These are phyloP conservation scores for Hylaea fasciaria DNA, from an alignment of 2,888 invertebrate species.

Conservation along the genomic window DNA sequence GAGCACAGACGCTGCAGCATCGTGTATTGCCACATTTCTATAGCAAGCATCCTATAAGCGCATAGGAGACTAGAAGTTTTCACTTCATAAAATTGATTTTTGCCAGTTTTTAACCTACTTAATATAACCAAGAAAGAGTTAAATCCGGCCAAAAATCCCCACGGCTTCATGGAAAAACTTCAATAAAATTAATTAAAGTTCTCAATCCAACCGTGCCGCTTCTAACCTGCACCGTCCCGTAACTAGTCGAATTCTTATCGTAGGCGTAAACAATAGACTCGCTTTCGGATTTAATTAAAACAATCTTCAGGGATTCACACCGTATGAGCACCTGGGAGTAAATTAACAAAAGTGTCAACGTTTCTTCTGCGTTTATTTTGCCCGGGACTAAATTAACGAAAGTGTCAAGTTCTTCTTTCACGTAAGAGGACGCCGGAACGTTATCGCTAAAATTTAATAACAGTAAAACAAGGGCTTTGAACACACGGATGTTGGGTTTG, in stretches of 20 bases:
- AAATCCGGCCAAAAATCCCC: no score
- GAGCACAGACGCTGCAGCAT: no score
- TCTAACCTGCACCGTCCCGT: conserved; percentile 16
- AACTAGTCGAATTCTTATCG: conserved; percentile 43
- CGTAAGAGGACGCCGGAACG: conserved; percentile 55
- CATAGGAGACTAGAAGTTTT: no score
- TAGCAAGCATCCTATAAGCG: no score
- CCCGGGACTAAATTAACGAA: conserved; percentile 22
- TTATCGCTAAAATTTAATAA: conserved; percentile 74
- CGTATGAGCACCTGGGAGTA: conserved; percentile 43
- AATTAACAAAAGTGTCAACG: conserved; percentile 51
- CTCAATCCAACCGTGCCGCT: conserved; percentile 15
- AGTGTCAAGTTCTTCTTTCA: conserved; percentile 68
- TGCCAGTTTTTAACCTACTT: no score
- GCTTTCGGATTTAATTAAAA: conserved; percentile 65
- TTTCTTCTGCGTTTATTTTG: conserved; percentile 61
- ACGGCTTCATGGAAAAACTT: no score
- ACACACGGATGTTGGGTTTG: conserved; percentile 42
- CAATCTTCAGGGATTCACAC: conserved; percentile 55
- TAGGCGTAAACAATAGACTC: conserved; percentile 37
- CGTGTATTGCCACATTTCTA: no score
- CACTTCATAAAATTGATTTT: no score
- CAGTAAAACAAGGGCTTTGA: conserved; percentile 53
- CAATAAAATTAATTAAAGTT: not conserved
- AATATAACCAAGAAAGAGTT: no score